Base-by-base conservation (phyloP, 1,140 invertebrate species). In the Acyrthosiphon pisum region DNA sequence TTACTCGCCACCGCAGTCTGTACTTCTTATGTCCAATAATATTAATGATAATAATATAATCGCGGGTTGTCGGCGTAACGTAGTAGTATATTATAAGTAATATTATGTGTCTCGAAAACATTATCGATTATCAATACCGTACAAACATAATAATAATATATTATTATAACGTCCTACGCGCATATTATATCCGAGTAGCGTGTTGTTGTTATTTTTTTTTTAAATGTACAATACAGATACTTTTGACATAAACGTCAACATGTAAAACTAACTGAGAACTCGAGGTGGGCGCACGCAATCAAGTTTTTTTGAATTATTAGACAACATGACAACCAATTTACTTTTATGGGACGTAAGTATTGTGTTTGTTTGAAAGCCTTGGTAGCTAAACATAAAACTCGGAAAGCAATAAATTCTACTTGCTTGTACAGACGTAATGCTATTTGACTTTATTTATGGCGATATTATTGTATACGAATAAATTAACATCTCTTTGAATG, bases 261-360 rank as follows among this genome's bases (percentile, higher is more conserved):
- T 90, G 53, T 90, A 48, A 92, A 92, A 81, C 90, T 37, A 60
- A 90, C 89, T 20, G 56, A 90, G 56, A 90, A 90, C 56, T 44
- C 9, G 89, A 44, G 89, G 89, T 44, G 53, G 89, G 56, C 56
- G 53, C 89, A 90, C 89, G 89, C 53, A 90, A 90, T 90, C 90
- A 83, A 48, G 90, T 92, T 92, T 92, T 87, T 83, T 92, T 92
- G 44, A 92, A 92, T 83, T 83, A 83, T 92, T 92, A 92, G 60
- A 92, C 90, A 50, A 41, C 90, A 50, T 92, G 90, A 92, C 90
- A 92, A 92, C 76, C 90, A 92, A 92, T 92, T 92, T 92, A 92
- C 90, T 92, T 92, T 92, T 92, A 92, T 92, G 90, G 90, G 68
- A 92, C 90, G 60, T 92, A 91, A 91, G 90, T 91, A 92, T 83